Evolutionary conservation across 2,797 vertebrate genomes (phyloP), one percentile per base, ranked within the genome.

Genomic region (Hydrophis major): DNA sequence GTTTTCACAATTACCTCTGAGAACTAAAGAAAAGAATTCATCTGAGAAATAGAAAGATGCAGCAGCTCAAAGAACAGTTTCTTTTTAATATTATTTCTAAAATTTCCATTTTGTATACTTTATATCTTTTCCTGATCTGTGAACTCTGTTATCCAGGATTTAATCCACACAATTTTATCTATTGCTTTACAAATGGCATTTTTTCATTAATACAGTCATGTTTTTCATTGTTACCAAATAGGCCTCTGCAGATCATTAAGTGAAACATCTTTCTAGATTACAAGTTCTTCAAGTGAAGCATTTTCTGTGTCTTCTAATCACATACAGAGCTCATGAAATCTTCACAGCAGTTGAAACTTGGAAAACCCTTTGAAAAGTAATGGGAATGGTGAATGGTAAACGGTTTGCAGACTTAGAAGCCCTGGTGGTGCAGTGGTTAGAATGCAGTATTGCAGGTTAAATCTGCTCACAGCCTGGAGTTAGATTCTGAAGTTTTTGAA

Each of bases 181-280:
- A 94, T 95, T 95, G 93, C 95, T 94, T 89, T 78, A 88, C 55
- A 59, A 91, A 86, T 60, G 10, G 11, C 4, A 11, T 95, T 95
- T 97, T 94, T 28, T 93, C 95, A 93, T 96, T 96, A 96, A 93
- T 50, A 93, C 14, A 91, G 94, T 90, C 93, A 92, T 94, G 94
- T 90, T 95, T 93, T 94, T 94, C 95, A 95, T 88, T 74, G 55
- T 86, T 93, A 90, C 13, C n/a, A 32, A 74, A 37, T 37, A 74
- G 37, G 74, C 20, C 20, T 47, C 37, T 83, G 20, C 0, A 25
- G 4, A 47, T 18, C 37, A 47, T 47, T 78, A 22, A 83, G 47
- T 83, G 74, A 83, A 83, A 12, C 20, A 12, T 42, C 37, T 83
- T 10, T 42, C 37, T 42, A 83, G 74, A 83, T 83, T 12, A 83